phyloP scores from a whole-genome alignment of 2,888 invertebrate genomes.

The Adineta ricciae region DNA sequence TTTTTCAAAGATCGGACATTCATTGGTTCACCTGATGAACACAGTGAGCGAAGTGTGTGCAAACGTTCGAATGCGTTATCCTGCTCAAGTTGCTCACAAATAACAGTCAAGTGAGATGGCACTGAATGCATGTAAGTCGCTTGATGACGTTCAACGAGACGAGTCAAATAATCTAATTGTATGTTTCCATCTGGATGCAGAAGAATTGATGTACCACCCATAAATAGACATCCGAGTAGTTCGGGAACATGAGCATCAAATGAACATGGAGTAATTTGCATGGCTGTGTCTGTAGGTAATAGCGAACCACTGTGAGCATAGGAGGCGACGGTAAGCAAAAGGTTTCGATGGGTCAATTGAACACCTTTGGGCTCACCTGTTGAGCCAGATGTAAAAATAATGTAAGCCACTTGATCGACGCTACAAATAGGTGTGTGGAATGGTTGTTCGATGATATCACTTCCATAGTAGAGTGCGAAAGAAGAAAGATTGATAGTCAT shows the following conservation, averaged over 20 bases:
- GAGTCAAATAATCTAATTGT: background rate
- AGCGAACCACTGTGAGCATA: background rate
- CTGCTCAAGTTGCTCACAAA: no score
- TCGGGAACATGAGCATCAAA: constrained; percentile 16
- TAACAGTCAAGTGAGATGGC: background rate
- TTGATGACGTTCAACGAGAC: background rate
- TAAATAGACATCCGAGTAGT: background rate
- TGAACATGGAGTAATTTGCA: background rate
- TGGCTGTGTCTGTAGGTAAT: background rate
- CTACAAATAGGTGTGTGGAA: no score
- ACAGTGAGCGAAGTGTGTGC: no score
- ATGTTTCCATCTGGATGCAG: background rate
- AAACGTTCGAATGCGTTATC: no score
- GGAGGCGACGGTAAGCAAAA: background rate
- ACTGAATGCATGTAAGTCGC: background rate
- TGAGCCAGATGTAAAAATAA: background rate
- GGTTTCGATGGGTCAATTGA: background rate
- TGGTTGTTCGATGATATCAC: no score
- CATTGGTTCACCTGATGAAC: no score
- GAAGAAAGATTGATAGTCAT: no score
- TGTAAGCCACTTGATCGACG: background rate
- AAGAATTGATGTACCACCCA: background rate
- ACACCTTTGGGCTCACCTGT: background rate
- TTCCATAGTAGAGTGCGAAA: no score
- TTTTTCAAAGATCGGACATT: no score